Base-by-base conservation (phyloP, 2,888 invertebrate species). In the Mesoligia furuncula region DNA sequence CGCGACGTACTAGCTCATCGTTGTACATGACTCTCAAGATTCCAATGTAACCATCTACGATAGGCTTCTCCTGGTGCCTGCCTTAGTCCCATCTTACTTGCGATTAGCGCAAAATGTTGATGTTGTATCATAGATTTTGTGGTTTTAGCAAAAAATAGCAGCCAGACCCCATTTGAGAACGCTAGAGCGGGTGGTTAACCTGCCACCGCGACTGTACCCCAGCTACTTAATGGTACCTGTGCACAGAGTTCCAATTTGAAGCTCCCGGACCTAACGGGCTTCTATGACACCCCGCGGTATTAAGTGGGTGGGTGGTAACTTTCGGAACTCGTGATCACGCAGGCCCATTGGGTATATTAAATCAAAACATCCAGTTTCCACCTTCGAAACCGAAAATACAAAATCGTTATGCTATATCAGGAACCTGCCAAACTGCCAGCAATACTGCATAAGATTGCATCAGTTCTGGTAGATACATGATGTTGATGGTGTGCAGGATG, bases 401-500 rank as follows among this genome's bases (percentile, higher is more conserved):
- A 48, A 24, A 48, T 2, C 20, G 20, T n/a, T 20, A 9, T n/a
- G 31, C 42, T 45, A 72, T 24, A 9, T 51, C 39, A 31, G 31
- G 76, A 13, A 42, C 24, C 31, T 15, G n/a, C 2, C 2, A 31
- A 36, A 36, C 31, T 9, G 15, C 0, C 5, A 36, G 45, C 36
- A 3, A 42, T n/a, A 13, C 54, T 39, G 51, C 31, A 39, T 42
- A 27, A 27, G 15, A 45, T 42, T 70, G 42, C 27, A 39, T 42
- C 17, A 13, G 31, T 64, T 65, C 24, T 42, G 57, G 15, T 27
- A 24, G 27, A 24, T 51, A 57, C 6, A 57, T 36, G 7, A 64
- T 57, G n/a, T 73, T n/a, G 61, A 42, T 62, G 24, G 62, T 15
- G 45, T 31, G 65, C 48, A 71, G 73, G 64, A 24, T 48, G 71